These are phyloP conservation scores for Philotrypesis tridentata DNA, from an alignment of 1,140 invertebrate species.

Conservation along the genomic window DNA sequence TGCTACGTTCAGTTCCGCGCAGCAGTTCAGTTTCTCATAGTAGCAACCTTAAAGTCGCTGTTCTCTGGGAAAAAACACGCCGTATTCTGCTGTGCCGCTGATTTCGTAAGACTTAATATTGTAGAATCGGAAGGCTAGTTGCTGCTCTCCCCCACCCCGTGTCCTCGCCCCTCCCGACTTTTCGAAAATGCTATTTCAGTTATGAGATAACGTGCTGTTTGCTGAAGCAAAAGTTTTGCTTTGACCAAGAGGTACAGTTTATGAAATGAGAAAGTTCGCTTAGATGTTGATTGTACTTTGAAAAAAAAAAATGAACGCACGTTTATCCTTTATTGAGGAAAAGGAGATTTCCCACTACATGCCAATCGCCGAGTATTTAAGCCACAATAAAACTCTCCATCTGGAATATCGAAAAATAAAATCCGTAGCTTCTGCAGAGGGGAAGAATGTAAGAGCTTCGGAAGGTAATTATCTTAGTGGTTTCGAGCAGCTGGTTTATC, in stretches of 20 bases:
- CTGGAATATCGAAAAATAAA: neutral
- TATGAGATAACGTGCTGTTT: constrained; percentile 1
- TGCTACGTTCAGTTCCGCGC: neutral
- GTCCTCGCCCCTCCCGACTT: too few species aligned
- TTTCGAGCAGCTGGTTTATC: neutral
- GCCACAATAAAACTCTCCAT: neutral
- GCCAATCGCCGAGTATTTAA: neutral
- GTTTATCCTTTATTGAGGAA: too few species aligned
- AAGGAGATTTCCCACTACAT: too few species aligned
- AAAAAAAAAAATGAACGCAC: neutral
- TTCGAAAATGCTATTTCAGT: neutral
- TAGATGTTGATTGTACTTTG: neutral
- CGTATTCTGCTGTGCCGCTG: neutral
- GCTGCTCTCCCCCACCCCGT: too few species aligned
- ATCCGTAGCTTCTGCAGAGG: neutral
- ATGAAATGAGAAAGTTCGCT: neutral
- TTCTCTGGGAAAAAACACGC: neutral
- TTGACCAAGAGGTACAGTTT: neutral
- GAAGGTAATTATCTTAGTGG: constrained; percentile 4
- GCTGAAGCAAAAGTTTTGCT: neutral
- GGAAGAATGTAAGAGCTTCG: neutral
- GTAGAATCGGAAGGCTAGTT: neutral
- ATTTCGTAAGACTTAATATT: constrained; percentile 13
- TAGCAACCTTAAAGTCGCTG: neutral
- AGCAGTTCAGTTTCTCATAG: too few species aligned